Base-by-base conservation (phyloP, 2,113 vertebrate genomes). In the Delphinapterus leucas region DNA sequence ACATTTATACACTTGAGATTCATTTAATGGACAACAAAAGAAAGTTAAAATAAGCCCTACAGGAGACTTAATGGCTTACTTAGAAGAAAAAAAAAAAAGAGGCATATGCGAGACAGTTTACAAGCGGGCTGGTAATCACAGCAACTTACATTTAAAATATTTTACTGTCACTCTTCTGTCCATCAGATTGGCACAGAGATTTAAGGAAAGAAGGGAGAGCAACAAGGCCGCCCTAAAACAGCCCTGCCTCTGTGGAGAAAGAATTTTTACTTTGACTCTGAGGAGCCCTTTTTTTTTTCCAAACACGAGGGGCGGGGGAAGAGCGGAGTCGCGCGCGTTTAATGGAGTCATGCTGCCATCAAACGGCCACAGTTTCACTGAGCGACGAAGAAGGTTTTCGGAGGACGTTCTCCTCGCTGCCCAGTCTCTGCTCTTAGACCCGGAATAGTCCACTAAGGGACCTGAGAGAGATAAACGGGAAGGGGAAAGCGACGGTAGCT, bases 261-360 rank as follows among this genome's bases (percentile, higher is more conserved):
- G 17, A 44, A 28, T 26, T 91, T 47, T 25, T 17, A 1, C 41
- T 88, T 41, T 23, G 17, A 14, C 0, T 31, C 36, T 0, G 68
- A n/a, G 12, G 28, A 9, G 2, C 20, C 0, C 1, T 6, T 33
- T 25, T 87, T 88, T 88, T 70, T 70, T 70, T 31, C 10, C 2
- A 33, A 90, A 65, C 7, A 9, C 18, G 26, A 73, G 60, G 38
- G 95, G 97, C 58, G 80, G 95, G 61, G 25, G 7, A 58, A 31
- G 74, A 95, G 49, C 11, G 3, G 28, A 10, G 25, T 2, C 2
- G 18, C 0, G 0, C 0, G 0, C 17, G 1, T 36, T 20, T 23
- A 17, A 25, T 12, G 71, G 63, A 1, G n/a, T 38, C 2, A 12
- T 70, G 70, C 91, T 96, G 91, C 91, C 91, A 44, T 38, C 97